Evolutionary conservation across 1,140 invertebrate species (phyloP).

Genomic region (Diprion similis): DNA sequence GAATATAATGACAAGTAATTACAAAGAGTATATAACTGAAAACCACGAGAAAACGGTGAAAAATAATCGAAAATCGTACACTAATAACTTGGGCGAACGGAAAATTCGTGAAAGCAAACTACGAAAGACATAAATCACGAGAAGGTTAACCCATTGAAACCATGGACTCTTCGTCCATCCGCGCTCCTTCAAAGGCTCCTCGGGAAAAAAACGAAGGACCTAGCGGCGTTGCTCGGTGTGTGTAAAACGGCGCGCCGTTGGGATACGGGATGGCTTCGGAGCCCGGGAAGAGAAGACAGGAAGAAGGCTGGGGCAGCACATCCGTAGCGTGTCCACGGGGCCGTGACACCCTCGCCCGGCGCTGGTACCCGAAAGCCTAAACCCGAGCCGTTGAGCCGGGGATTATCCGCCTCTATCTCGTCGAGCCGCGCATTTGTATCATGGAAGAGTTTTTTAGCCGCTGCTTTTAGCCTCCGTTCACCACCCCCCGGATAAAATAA

Average conservation of each 20-base stretch:
- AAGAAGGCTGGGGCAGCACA: conserved; percentile 64
- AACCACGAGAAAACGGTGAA: too few relatives aligned
- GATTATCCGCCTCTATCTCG: conserved; percentile 4
- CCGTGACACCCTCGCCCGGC: conserved; percentile 55
- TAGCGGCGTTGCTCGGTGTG: conserved; percentile 9
- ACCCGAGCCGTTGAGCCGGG: background rate
- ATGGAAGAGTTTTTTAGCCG: too few relatives aligned
- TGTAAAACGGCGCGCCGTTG: conserved; percentile 37
- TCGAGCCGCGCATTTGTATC: background rate
- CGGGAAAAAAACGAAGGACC: background rate
- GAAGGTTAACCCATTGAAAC: too few relatives aligned
- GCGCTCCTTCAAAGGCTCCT: background rate
- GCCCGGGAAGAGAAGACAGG: conserved; percentile 43
- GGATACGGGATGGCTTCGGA: conserved; percentile 19
- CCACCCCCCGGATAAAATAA: too few relatives aligned
- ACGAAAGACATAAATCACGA: too few relatives aligned
- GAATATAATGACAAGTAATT: too few relatives aligned
- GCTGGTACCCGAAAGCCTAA: conserved; percentile 1
- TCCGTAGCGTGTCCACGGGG: conserved; percentile 61
- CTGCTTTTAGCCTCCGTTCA: too few relatives aligned
- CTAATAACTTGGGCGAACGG: too few relatives aligned
- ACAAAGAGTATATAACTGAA: too few relatives aligned
- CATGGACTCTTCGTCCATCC: too few relatives aligned
- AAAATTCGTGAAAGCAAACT: too few relatives aligned
- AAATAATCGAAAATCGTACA: too few relatives aligned